phyloP scores from a whole-genome alignment of 2,113 vertebrate genomes.

The Rhegmatorhina hoffmannsi region DNA sequence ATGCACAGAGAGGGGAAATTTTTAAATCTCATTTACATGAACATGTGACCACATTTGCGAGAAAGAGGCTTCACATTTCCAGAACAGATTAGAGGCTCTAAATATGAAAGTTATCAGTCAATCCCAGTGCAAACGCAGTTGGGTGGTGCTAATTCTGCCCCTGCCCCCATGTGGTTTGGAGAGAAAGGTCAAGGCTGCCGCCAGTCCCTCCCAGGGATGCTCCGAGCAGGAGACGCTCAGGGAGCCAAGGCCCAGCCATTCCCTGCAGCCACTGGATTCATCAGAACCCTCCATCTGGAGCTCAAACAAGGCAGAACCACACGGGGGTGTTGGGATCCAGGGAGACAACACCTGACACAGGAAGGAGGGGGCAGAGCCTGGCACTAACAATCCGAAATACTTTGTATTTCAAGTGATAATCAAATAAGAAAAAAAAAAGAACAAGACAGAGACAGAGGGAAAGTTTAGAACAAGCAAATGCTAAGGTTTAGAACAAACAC shows the following conservation, averaged over 20 bases:
- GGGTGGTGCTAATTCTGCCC: constrained; percentile 66
- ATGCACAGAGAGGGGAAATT: not conserved
- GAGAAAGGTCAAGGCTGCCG: constrained; percentile 79
- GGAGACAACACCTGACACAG: not conserved
- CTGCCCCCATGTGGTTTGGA: constrained; percentile 21
- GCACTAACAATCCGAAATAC: not conserved
- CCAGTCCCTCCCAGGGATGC: constrained; percentile 75
- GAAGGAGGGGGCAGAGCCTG: not conserved
- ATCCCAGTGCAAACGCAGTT: constrained; percentile 48
- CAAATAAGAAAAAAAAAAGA: not conserved
- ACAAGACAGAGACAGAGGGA: not conserved
- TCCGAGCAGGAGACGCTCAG: constrained; percentile 69
- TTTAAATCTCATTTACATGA: constrained; percentile 35
- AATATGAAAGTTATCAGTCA: constrained; percentile 50
- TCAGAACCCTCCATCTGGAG: constrained; percentile 76
- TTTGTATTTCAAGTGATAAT: not conserved
- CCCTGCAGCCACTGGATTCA: constrained; percentile 73
- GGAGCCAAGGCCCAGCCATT: constrained; percentile 73
- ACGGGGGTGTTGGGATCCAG: too few relatives aligned
- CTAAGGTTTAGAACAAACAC: constrained; percentile 8
- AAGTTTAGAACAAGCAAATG: not conserved
- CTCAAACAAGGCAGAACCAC: not conserved
- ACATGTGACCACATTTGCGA: not conserved
- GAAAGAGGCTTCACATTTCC: constrained; percentile 58
- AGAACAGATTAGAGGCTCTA: constrained; percentile 22